Base-by-base conservation (phyloP, 2,113 vertebrate genomes). In the Neogobius melanostomus region DNA sequence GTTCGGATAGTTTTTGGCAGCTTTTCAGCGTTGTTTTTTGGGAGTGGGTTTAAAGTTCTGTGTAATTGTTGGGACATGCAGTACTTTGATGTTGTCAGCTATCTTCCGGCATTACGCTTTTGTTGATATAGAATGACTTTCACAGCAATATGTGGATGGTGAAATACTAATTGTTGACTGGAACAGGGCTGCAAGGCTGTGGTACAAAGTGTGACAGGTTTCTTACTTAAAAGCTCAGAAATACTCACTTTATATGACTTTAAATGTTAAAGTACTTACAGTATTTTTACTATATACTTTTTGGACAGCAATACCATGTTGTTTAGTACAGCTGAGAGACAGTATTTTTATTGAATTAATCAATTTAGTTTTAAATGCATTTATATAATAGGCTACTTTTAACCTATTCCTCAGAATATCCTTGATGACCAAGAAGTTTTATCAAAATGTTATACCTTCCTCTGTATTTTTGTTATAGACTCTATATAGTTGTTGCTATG, bases 41-140 rank as follows among this genome's bases (percentile, higher is more conserved):
- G 28, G 28, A 36, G 28, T 36, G 28, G 51, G 49, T 46, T 56
- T 71, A 54, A 65, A 61, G 60, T 61, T 73, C 64, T 46, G 64
- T 82, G 68, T 79, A 52, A 82, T 57, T 50, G 46, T 69, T 43
- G 70, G 75, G 80, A 76, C 72, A 74, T 76, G 79, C 62, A 59
- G 47, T 5, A 52, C 15, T 52, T n/a, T 6, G 36, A 70, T 45
- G 73, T 46, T 7, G 6, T 75, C 70, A 57, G 61, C 56, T 51
- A 36, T 28, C 9, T 28, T 6, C 11, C 2, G 1, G 54, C 6
- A 28, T 28, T 7, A 47, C 6, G 28, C 10, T 47, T 47, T 47
- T 4, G 6, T 47, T 47, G 4, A 47, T 7, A 47, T 11, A 47
- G 28, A 36, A 36, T 36, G 28, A 36, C 28, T 36, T 5, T 36